These are phyloP conservation scores for Phyto melanocephala DNA, from an alignment of 2,888 invertebrate genomes.

Conservation along the genomic window DNA sequence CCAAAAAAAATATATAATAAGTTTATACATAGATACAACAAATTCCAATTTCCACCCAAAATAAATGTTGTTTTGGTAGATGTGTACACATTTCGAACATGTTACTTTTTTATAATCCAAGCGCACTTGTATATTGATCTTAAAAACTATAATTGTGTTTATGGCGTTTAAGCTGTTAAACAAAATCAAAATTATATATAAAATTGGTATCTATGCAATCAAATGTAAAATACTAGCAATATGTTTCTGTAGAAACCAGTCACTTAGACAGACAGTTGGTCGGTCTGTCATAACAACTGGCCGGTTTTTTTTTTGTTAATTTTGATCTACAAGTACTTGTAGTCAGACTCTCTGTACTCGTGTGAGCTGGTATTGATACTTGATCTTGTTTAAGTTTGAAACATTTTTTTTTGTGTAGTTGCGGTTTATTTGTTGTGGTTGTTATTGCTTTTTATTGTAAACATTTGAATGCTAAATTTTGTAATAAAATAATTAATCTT, in stretches of 20 bases:
- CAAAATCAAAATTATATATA: neutral
- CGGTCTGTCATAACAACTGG: constrained; percentile 15
- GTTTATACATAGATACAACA: neutral
- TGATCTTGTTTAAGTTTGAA: constrained; percentile 57
- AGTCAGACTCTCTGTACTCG: neutral
- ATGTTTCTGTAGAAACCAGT: constrained; percentile 12
- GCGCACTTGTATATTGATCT: constrained; percentile 56
- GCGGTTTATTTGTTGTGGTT: constrained; percentile 44
- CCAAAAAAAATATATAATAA: neutral
- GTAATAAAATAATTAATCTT: constrained; percentile 49
- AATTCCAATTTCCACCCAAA: constrained; percentile 56
- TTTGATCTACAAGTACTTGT: constrained; percentile 5
- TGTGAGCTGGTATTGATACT: constrained; percentile 53
- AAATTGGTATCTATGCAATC: neutral
- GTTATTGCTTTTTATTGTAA: constrained; percentile 6
- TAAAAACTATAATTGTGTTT: constrained; percentile 45
- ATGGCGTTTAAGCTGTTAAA: constrained; percentile 29
- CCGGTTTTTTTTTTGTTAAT: constrained; percentile 35
- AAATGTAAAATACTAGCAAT: constrained; percentile 4
- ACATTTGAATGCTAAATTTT: constrained; percentile 38
- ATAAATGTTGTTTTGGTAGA: constrained; percentile 33
- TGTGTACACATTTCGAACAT: neutral
- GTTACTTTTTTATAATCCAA: constrained; percentile 7
- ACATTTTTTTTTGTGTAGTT: constrained; percentile 8
- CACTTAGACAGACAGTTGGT: neutral